Percentiles rank a stretch among this genome's conserved stretches.
Conservation (phyloP, 2,113 vertebrate genomes). For the Piprites chloris region DNA sequence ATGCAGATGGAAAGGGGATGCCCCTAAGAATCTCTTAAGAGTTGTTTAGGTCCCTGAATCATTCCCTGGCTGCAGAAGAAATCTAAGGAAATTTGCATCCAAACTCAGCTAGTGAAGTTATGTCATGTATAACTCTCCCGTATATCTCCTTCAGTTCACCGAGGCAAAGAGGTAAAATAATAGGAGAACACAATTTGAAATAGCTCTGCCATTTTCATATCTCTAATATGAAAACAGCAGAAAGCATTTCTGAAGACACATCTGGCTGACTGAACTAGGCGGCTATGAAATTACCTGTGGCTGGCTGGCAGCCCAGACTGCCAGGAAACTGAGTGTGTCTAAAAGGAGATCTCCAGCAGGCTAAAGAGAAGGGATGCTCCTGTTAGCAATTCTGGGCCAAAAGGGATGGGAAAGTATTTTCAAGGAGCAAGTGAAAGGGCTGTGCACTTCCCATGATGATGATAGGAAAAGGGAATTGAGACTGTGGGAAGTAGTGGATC, state of each 20-base stretch:
- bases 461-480: not conserved
- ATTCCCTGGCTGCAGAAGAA: not conserved
- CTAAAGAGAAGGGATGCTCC: not conserved
- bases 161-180: not conserved
- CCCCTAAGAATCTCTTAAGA: not conserved
- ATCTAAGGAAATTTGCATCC: not conserved
- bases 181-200: not conserved
- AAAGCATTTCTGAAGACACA: not conserved
- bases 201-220: not conserved
- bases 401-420: not conserved
- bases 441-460: not conserved
- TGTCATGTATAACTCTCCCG: not conserved
- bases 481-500: not conserved
- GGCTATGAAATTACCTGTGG: not conserved
- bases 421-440: not conserved
- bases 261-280: not conserved
- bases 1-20: not conserved
- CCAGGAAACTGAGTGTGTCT: not conserved
- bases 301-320: slow-evolving; percentile 12
- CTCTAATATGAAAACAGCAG: not conserved
- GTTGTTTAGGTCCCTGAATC: not conserved
- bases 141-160: not conserved
- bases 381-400: not conserved
- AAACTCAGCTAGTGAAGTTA: not conserved
- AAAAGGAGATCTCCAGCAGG: not conserved